These are phyloP conservation scores for Palythoa heliodiscus DNA, from an alignment of 92 coral and sea anemone species.

Conservation along the genomic window DNA sequence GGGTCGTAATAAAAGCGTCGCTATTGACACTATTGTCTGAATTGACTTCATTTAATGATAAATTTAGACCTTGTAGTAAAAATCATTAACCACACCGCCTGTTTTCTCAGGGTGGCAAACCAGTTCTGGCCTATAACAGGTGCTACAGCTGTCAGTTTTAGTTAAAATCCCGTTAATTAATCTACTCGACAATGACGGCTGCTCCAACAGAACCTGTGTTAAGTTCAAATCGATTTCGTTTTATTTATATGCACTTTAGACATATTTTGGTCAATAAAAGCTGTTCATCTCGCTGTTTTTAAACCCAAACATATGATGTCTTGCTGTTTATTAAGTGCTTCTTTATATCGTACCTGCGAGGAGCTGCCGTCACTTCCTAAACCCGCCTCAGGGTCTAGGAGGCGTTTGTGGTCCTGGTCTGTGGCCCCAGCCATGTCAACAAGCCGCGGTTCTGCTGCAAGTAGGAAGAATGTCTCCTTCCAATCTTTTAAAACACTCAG, in stretches of 20 bases:
- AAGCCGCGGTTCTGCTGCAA: neutral
- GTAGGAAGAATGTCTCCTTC: neutral
- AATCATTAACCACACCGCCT: neutral
- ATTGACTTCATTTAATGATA: no score
- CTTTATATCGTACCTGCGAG: slow-evolving; percentile 1
- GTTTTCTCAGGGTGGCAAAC: neutral
- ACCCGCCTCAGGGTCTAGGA: slow-evolving; percentile 38
- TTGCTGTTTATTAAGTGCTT: neutral
- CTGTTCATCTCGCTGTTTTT: neutral
- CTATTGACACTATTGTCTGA: no score
- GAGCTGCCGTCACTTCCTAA: neutral
- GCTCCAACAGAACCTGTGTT: neutral
- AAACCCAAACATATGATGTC: neutral
- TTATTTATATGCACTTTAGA: neutral
- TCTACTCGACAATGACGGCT: neutral
- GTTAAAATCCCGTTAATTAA: neutral
- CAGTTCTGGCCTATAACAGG: neutral
- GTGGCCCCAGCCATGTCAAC: neutral
- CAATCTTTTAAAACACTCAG: neutral
- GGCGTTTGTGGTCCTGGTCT: slow-evolving; percentile 1
- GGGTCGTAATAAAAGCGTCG: no score
- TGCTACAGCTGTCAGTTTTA: neutral
- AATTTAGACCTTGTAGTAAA: neutral
- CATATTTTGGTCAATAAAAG: neutral
- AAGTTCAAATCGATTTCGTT: neutral